These are phyloP conservation scores for Drosophila suboccidentalis DNA, from an alignment of 2,888 invertebrate species.

Conservation along the genomic window DNA sequence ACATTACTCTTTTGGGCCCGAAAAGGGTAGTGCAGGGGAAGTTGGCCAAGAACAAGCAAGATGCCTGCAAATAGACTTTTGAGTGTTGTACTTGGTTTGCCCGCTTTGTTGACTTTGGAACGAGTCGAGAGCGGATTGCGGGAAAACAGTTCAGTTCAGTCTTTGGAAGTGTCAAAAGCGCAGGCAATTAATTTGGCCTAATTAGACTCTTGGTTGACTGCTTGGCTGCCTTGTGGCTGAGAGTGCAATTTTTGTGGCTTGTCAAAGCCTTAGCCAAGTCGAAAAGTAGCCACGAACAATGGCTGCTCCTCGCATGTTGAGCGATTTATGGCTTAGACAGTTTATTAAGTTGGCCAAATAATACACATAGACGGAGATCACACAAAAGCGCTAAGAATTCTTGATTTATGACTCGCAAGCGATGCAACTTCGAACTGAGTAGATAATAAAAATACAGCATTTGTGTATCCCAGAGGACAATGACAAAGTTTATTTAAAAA, in stretches of 20 bases:
- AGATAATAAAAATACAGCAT: neutral
- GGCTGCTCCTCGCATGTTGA: conserved; percentile 62
- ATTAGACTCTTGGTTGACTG: conserved; percentile 76
- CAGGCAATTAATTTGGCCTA: conserved; percentile 79
- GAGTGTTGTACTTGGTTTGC: conserved; percentile 74
- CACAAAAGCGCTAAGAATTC: neutral
- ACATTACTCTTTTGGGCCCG: conserved; percentile 66
- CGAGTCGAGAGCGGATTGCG: neutral
- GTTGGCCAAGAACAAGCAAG: conserved; percentile 22
- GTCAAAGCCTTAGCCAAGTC: conserved; percentile 51
- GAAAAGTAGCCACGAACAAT: conserved; percentile 58
- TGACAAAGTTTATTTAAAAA: neutral
- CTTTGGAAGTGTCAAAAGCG: conserved; percentile 79
- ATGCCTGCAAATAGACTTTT: conserved; percentile 75
- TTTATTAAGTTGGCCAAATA: conserved; percentile 56
- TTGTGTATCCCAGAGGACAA: neutral
- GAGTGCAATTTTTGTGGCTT: conserved; percentile 75
- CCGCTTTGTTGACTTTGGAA: conserved; percentile 65
- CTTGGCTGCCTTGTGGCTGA: conserved; percentile 46
- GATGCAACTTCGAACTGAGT: neutral
- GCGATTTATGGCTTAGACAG: conserved; percentile 72
- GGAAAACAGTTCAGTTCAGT: conserved; percentile 40
- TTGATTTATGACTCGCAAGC: conserved; percentile 35
- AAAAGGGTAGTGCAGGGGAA: conserved; percentile 12
- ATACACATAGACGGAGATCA: conserved; percentile 16